Evolutionary conservation across 2,797 vertebrate genomes (phyloP), one percentile per base, ranked within the genome.

Genomic region (Picus viridis): DNA sequence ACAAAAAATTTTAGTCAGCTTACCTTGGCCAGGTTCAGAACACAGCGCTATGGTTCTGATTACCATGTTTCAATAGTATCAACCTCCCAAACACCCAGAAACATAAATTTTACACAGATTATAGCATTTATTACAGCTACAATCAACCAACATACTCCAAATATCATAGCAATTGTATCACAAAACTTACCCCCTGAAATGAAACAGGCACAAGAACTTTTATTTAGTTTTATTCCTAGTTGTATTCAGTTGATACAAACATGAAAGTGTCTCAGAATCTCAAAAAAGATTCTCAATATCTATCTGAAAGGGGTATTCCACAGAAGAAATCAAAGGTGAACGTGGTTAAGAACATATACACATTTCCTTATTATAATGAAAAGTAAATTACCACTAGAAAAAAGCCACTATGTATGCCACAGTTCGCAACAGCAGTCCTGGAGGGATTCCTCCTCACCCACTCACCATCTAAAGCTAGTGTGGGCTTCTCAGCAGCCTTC

Each of bases 351-450:
- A n/a, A 67, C 30, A 73, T 22, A 49, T 58, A 86, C 32, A 32
- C 10, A 54, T 64, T 64, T 74, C 51, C 23, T 69, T 36, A 68
- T 36, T 43, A 58, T 11, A 86, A 61, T 27, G 45, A 64, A 68
- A 86, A 72, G 5, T 45, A 81, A 57, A 74, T 47, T 32, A 59
- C 6, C 32, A 32, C 32, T 27, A 16, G 47, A 29, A 62, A 64
- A 58, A 84, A 83, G 13, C 0, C 2, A 56, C 56, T 30, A 56
- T 14, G 3, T 17, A 69, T 0, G 1, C 51, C 27, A 27, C 49
- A 43, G 54, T 81, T 88, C 65, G 74, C 17, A 58, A 12, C 23
- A 16, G 43, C 69, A 59, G 56, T 79, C 57, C 19, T 49, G 24
- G 19, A n/a, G 20, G 39, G 54, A 56, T 20, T 19, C 18, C 17